Percentiles rank a stretch among this genome's conserved stretches.
Evolutionary conservation across 2,113 vertebrate genomes (phyloP).

Genomic region (Pteruthius melanotis): DNA sequence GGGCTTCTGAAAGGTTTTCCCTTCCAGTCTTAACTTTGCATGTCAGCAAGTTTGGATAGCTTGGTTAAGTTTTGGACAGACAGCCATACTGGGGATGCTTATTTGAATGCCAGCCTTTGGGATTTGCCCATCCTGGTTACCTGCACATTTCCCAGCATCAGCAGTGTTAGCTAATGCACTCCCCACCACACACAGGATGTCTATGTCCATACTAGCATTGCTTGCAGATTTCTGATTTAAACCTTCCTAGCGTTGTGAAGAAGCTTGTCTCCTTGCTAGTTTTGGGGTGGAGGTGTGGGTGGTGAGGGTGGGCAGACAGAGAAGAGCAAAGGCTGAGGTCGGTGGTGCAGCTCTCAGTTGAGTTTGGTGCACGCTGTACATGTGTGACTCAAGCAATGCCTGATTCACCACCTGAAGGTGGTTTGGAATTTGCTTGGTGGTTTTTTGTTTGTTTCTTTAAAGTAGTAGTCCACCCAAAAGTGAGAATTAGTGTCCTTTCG

Average conservation of each 20-base stretch:
- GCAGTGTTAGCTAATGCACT: background rate
- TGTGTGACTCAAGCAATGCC: background rate
- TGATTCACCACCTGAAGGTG: background rate
- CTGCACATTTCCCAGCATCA: background rate
- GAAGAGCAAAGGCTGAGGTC: background rate
- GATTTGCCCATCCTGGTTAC: background rate
- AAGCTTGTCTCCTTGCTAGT: background rate
- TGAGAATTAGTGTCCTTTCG: background rate
- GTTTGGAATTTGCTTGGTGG: background rate
- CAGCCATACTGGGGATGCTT: background rate
- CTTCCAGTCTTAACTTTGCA: background rate
- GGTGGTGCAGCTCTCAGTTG: fast-evolving
- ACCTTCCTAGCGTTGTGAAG: background rate
- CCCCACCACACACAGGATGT: fast-evolving
- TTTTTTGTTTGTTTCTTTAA: background rate
- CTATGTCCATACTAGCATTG: background rate
- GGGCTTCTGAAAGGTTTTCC: background rate
- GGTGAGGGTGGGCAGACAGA: background rate
- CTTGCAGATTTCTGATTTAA: background rate
- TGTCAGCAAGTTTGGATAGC: background rate
- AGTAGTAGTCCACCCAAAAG: fast-evolving
- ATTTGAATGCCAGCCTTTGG: background rate
- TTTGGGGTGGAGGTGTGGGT: background rate
- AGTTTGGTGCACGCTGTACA: fast-evolving
- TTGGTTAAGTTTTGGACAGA: background rate